Conservation (phyloP, 2,888 invertebrate genomes). For the Dicranocentrus wangi region DNA sequence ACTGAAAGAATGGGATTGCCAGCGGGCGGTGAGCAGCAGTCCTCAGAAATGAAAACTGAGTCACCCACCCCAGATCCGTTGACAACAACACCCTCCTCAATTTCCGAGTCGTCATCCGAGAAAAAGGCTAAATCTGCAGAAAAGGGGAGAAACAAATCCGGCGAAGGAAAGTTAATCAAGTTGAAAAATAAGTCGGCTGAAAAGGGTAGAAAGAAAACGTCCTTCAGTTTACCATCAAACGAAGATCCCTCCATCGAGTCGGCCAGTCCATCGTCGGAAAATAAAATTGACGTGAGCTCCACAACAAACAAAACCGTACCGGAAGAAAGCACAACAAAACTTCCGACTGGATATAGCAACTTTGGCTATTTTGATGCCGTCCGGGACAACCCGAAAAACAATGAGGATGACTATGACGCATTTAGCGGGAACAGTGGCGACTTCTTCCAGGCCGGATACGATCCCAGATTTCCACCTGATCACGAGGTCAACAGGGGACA, state of each 20-base stretch:
- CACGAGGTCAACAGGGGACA: conserved; percentile 69
- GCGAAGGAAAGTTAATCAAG: background rate
- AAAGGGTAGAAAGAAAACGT: conserved; percentile 18
- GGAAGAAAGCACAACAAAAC: conserved; percentile 44
- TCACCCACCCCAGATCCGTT: conserved; percentile 31
- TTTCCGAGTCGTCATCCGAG: background rate
- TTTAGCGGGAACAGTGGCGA: conserved; percentile 30
- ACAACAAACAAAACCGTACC: conserved; percentile 42
- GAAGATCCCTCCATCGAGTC: conserved; percentile 1
- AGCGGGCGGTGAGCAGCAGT: conserved; percentile 35
- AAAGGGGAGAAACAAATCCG: conserved; percentile 15
- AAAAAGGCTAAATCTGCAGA: background rate
- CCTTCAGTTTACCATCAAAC: conserved; percentile 31
- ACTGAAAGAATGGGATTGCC: conserved; percentile 54
- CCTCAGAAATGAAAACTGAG: conserved; percentile 49
- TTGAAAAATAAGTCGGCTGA: conserved; percentile 19
- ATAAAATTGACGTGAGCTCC: conserved; percentile 37
- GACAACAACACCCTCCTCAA: conserved; percentile 47
- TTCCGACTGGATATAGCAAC: conserved; percentile 39
- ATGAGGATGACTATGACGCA: conserved; percentile 34
- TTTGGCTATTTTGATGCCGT: conserved; percentile 55
- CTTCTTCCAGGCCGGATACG: conserved; percentile 54
- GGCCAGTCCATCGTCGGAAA: conserved; percentile 2
- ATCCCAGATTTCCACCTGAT: conserved; percentile 71
- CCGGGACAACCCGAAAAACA: conserved; percentile 15